Evolutionary conservation across 2,113 vertebrate genomes (phyloP), one percentile per base, ranked within the genome.

Genomic region (Mixornis gularis): DNA sequence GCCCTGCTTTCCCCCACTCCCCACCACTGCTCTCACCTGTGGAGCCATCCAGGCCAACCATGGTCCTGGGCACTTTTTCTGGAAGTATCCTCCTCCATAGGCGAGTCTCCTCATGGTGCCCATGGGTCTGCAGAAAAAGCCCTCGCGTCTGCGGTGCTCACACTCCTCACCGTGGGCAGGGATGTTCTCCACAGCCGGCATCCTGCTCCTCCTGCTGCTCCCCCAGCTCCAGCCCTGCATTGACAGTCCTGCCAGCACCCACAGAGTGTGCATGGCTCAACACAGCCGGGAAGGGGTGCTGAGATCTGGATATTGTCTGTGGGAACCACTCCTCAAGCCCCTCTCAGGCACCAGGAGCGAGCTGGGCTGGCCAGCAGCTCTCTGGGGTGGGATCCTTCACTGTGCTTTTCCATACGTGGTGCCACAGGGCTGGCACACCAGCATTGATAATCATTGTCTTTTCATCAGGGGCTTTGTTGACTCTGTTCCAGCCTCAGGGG

Each of bases 161-260:
- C 10, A 2, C 12, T 79, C 34, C 56, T 79, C 0, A 0, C 44
- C 0, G 0, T 1, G 7, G 49, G 49, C 79, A 60, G 73, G 72
- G 73, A 34, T 41, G 62, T 25, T 59, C 70, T 71, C 40, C 4
- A 12, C 70, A 52, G 79, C 49, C 64, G 70, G 83, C 64, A 3
- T 46, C 68, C 80, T 22, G 3, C 12, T 85, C 18, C 63, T 69
- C 36, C 26, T 74, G 55, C 71, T 41, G 76, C 90, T 49, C 24
- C 38, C 70, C 85, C 83, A 96, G 32, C 94, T 82, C 95, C 98
- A 97, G 94, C 91, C 92, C 72, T 96, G 96, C 38, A 94, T 71
- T 1, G 73, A 96, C 76, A 98, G 96, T 59, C 97, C 94, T 7
- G 94, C 93, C 93, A 98, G 96, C 2, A 89, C 95, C 58, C 97